Conservation (phyloP, 2,888 invertebrate species). For the Eulithis testata region DNA sequence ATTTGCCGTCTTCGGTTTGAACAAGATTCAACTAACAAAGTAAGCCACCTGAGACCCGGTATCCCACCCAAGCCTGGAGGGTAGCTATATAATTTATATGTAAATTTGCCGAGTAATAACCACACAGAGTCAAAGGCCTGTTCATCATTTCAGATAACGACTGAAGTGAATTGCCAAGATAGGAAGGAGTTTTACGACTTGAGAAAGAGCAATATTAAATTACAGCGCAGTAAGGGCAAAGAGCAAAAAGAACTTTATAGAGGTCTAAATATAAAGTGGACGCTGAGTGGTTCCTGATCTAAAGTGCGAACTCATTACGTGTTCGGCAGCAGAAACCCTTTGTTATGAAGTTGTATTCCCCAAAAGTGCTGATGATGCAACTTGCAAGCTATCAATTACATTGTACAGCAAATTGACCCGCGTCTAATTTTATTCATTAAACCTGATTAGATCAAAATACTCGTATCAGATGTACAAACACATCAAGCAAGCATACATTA, state of each 20-base stretch:
- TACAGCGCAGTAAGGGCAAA: constrained; percentile 27
- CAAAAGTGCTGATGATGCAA: neutral
- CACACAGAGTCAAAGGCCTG: constrained; percentile 28
- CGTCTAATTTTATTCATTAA: too few relatives aligned
- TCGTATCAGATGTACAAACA: too few relatives aligned
- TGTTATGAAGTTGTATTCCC: constrained; percentile 8
- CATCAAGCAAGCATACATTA: too few relatives aligned
- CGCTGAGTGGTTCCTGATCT: constrained; percentile 24
- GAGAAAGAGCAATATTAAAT: constrained; percentile 34
- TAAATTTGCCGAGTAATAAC: constrained; percentile 53
- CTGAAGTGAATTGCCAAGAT: constrained; percentile 35
- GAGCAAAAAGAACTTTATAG: constrained; percentile 30
- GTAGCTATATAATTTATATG: constrained; percentile 47
- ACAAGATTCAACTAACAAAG: neutral
- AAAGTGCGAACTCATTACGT: constrained; percentile 12
- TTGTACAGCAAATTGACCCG: too few relatives aligned
- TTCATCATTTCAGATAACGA: constrained; percentile 35
- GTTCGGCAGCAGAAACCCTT: constrained; percentile 15
- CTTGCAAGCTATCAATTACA: too few relatives aligned
- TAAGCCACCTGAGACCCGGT: neutral
- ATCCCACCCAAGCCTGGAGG: constrained; percentile 43
- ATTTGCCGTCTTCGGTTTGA: neutral
- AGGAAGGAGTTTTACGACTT: constrained; percentile 33
- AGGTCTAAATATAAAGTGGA: constrained; percentile 30
- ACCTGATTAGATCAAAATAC: too few relatives aligned